Base-by-base conservation (phyloP, 1,140 invertebrate genomes). In the Caenorhabditis latens region DNA sequence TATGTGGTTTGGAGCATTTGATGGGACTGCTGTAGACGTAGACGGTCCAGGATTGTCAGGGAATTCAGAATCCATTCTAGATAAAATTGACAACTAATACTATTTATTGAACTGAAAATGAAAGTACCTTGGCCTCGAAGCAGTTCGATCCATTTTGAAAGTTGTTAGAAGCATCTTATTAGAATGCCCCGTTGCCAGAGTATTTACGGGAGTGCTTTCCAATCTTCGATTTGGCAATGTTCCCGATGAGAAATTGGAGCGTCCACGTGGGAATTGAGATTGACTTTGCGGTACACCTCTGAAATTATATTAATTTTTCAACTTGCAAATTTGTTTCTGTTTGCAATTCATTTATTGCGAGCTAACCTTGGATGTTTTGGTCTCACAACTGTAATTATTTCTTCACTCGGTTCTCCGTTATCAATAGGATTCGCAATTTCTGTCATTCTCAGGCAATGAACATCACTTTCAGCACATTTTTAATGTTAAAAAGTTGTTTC, bases 261-360 rank as follows among this genome's bases (percentile, higher is more conserved):
- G 43, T 8, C 46, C 71, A 8, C 71, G 71, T 24, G 71, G 71
- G 8, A 79, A 79, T 48, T 11, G 9, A 8, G 71, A 50, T 79
- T 79, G 71, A n/a, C 46, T 79, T 50, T 79, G 71, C 7, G 71
- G 71, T 8, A 79, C 71, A 50, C 71, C 71, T 79, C 71, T 79
- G 71, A 4, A 58, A 58, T 58, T 58, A 2, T n/a, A n/a, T 7
- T 2, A 58, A 58, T 21, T 58, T 6, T 63, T 63, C 14, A 9
- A 63, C 9, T 11, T n/a, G 7, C 16, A 9, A 14, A 32, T 32
- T 32, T 63, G 7, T 24, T 24, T 32, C 8, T 32, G 5, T 1
- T 32, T n/a, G n/a, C n/a, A n/a, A n/a, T n/a, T n/a, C n/a, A n/a
- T n/a, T n/a, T n/a, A n/a, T n/a, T n/a, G n/a, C n/a, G n/a, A n/a